phyloP scores from a whole-genome alignment of 30 jellyfish, hydroid and myxozoan genomes.

The Aurelia aurita region DNA sequence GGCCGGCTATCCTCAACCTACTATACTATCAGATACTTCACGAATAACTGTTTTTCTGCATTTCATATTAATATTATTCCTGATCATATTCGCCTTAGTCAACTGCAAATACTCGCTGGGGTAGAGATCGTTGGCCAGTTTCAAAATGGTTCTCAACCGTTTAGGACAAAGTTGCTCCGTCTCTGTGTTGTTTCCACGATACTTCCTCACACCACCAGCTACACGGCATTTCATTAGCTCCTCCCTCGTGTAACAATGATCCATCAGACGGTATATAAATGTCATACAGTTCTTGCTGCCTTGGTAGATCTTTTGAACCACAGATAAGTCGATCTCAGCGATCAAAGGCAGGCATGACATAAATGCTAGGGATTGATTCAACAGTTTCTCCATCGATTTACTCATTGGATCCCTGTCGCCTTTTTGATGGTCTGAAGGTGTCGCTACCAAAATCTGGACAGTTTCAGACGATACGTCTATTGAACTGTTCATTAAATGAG shows the following conservation, averaged over 20 bases:
- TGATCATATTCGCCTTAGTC: slow-evolving; percentile 52
- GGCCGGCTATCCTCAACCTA: no score
- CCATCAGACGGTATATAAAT: slow-evolving; percentile 58
- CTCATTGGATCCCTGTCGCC: slow-evolving; percentile 38
- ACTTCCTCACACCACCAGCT: slow-evolving; percentile 66
- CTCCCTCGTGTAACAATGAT: slow-evolving; percentile 67
- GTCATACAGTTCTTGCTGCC: slow-evolving; percentile 70
- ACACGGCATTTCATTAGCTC: slow-evolving; percentile 55
- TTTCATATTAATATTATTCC: slow-evolving; percentile 55
- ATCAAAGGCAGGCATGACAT: slow-evolving; percentile 48
- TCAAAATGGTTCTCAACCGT: slow-evolving; percentile 48
- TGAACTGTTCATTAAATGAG: slow-evolving; percentile 25
- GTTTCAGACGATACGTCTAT: slow-evolving; percentile 47
- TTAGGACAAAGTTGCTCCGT: slow-evolving; percentile 57
- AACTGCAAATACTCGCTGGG: slow-evolving; percentile 52
- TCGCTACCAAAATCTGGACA: slow-evolving; percentile 58
- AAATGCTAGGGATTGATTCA: slow-evolving; percentile 44
- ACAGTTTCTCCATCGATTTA: slow-evolving; percentile 35
- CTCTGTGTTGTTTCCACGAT: slow-evolving; percentile 67
- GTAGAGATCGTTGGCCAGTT: slow-evolving; percentile 50
- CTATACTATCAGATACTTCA: neutral
- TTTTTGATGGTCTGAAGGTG: slow-evolving; percentile 57
- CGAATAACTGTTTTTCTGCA: slow-evolving; percentile 58
- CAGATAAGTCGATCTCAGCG: slow-evolving; percentile 55
- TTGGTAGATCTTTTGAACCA: slow-evolving; percentile 54